Conservation (phyloP, 2,888 invertebrate species). For the Nephrotoma appendiculata region DNA sequence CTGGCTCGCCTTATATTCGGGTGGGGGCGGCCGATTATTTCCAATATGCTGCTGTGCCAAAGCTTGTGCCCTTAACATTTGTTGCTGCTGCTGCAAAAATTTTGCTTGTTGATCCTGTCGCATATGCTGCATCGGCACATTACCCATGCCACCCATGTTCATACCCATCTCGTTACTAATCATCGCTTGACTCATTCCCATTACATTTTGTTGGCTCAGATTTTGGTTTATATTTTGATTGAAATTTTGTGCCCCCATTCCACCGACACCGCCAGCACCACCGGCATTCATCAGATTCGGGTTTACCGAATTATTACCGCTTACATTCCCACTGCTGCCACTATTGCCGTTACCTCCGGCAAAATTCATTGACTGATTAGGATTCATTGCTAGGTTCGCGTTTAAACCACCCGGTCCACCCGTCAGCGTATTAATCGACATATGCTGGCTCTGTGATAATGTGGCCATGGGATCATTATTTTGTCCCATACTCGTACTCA, state of each 20-base stretch:
- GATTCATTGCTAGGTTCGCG: neutral
- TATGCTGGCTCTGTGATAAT: constrained; percentile 8
- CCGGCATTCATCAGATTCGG: neutral
- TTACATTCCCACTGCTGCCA: neutral
- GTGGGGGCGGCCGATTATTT: constrained; percentile 59
- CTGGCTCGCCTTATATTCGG: constrained; percentile 61
- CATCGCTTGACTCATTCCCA: constrained; percentile 33
- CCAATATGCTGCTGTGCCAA: constrained; percentile 36
- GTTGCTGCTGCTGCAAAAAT: constrained; percentile 52
- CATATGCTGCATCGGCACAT: constrained; percentile 14
- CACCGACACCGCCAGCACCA: neutral
- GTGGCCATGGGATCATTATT: neutral
- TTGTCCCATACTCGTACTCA: neutral
- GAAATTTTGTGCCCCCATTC: neutral
- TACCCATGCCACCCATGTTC: constrained; percentile 18
- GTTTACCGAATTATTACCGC: neutral
- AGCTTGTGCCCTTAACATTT: constrained; percentile 40
- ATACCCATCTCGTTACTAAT: constrained; percentile 15
- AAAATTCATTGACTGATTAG: neutral
- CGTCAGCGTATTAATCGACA: constrained; percentile 7
- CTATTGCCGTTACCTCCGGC: neutral
- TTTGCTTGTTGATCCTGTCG: constrained; percentile 48
- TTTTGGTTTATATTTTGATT: constrained; percentile 12
- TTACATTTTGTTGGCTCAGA: constrained; percentile 13
- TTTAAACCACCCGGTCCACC: constrained; percentile 14